A percentile compares a stretch with the other conserved stretches of the same genome.
Evolutionary conservation across 2,888 invertebrate species (phyloP).

Genomic region (Pherbina coryleti): DNA sequence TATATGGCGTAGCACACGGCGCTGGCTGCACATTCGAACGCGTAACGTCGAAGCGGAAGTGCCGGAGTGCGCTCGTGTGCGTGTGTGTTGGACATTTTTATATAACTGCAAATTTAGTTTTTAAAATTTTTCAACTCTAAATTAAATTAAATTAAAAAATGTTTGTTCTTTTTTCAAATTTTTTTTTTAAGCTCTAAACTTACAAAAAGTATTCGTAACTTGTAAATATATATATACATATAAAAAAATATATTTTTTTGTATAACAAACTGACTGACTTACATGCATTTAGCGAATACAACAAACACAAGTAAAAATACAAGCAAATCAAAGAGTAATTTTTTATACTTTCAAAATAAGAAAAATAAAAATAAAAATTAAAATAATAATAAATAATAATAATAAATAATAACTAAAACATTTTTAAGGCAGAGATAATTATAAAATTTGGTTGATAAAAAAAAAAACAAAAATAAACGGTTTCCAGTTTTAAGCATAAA

Average conservation of each 20-base stretch:
- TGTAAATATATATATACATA: neutral
- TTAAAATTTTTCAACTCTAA: neutral
- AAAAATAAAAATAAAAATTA: neutral
- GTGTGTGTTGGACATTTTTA: constrained; percentile 34
- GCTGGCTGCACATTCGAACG: constrained; percentile 36
- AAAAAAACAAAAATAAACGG: constrained; percentile 14
- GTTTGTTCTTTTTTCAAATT: neutral
- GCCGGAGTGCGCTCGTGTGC: constrained; percentile 25
- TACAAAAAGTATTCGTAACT: neutral
- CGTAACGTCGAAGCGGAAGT: constrained; percentile 35
- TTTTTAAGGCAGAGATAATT: neutral
- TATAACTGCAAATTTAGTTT: neutral
- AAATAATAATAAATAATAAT: neutral
- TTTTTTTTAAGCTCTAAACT: neutral
- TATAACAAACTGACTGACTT: constrained; percentile 5
- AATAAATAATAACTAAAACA: neutral
- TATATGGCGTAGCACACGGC: constrained; percentile 24
- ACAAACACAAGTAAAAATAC: neutral
- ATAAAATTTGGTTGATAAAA: no score
- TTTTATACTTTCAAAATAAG: neutral
- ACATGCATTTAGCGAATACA: constrained; percentile 19
- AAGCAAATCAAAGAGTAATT: neutral
- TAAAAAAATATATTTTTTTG: no score
- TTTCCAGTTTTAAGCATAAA: constrained; percentile 8
- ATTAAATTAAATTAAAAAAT: neutral